Percentiles rank a stretch among this genome's conserved stretches.
phyloP scores from a whole-genome alignment of 1,140 invertebrate genomes.

The Parasteatoda tepidariorum region DNA sequence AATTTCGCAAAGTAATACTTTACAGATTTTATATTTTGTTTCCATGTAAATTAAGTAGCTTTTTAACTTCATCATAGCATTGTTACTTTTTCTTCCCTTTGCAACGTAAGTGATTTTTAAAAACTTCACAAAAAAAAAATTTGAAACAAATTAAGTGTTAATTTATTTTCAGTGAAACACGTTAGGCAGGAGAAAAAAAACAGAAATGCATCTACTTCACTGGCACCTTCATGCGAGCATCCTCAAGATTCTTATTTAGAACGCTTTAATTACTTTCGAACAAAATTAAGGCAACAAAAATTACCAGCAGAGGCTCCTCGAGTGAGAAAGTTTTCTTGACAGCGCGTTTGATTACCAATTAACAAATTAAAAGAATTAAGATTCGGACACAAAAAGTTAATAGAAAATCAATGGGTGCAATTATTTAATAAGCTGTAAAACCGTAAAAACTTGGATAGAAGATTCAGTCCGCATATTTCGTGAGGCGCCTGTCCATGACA shows the following conservation, averaged over 20 bases:
- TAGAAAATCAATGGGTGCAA: conserved; percentile 60
- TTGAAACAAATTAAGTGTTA: conserved; percentile 25
- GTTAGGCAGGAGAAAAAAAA: neutral
- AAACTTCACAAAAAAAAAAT: neutral
- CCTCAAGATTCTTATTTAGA: conserved; percentile 33
- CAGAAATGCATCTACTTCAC: conserved; percentile 1
- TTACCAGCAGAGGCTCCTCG: neutral
- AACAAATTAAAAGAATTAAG: conserved; percentile 62
- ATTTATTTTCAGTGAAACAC: conserved; percentile 25
- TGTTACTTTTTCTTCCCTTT: neutral
- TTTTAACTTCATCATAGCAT: too few relatives aligned
- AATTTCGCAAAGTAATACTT: neutral
- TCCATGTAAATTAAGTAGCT: neutral
- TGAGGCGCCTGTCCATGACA: conserved; percentile 36
- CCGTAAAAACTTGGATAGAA: conserved; percentile 22
- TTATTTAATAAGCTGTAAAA: conserved; percentile 58
- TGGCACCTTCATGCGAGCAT: conserved; percentile 34
- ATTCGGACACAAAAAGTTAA: conserved; percentile 61
- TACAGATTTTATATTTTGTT: neutral
- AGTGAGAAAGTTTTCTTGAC: conserved; percentile 55
- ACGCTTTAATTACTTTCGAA: conserved; percentile 56
- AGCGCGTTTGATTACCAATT: conserved; percentile 60
- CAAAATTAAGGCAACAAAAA: conserved; percentile 60
- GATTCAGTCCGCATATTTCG: conserved; percentile 24
- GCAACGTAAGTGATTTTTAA: neutral